Percentiles rank a stretch among this genome's conserved stretches.
These are phyloP conservation scores for Nasonia vitripennis DNA, from an alignment of 1,140 invertebrate species.

Conservation along the genomic window DNA sequence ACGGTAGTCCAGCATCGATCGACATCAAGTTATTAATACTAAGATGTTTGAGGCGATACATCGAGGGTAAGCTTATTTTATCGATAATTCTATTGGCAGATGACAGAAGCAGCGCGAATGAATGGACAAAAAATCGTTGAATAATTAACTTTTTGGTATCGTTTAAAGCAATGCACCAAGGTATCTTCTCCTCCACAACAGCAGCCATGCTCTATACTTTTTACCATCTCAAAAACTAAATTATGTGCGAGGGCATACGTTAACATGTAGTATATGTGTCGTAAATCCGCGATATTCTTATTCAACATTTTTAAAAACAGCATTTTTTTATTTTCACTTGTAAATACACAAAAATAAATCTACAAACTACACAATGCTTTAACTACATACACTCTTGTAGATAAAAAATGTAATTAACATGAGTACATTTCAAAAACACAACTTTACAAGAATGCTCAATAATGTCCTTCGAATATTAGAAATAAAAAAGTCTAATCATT, in stretches of 20 bases:
- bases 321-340: constrained; percentile 30
- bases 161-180: neutral
- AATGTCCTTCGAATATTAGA: constrained; percentile 1
- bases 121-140: neutral
- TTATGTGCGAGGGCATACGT: constrained; percentile 2
- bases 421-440: neutral
- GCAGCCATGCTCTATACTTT: constrained; percentile 38
- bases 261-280: neutral
- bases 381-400: neutral
- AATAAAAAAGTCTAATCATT: neutral
- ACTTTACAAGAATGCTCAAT: constrained; percentile 12
- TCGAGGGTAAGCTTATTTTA: constrained; percentile 11
- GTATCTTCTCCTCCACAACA: constrained; percentile 37
- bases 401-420: constrained; percentile 12
- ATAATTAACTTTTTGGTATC: neutral
- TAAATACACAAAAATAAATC: constrained; percentile 28
- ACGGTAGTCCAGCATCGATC: constrained; percentile 39
- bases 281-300: neutral
- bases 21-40: constrained; percentile 31
- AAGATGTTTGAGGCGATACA: constrained; percentile 6
- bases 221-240: constrained; percentile 11
- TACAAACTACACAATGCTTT: constrained; percentile 10
- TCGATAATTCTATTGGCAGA: constrained; percentile 15
- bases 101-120: neutral
- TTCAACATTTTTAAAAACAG: constrained; percentile 31